These are phyloP conservation scores for Enteromius argenteus DNA, from an alignment of 2,797 vertebrate genomes.

Conservation along the genomic window DNA sequence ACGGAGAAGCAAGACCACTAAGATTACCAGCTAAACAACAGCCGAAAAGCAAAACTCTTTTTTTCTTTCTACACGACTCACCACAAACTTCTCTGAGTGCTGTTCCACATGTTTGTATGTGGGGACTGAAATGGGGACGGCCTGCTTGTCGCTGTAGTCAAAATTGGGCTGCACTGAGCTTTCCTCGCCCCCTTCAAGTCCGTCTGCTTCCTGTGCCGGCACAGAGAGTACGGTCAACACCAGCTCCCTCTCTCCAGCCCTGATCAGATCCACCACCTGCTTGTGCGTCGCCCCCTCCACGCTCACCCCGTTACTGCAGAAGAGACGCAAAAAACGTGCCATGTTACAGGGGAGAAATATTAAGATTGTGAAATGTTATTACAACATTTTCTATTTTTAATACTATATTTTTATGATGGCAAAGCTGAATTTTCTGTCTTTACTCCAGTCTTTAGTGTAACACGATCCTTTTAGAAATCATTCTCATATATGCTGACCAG, in stretches of 20 bases:
- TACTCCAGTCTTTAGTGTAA: not conserved
- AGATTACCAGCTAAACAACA: not conserved
- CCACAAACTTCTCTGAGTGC: constrained; percentile 96
- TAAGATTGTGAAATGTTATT: not conserved
- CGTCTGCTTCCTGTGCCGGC: constrained; percentile 91
- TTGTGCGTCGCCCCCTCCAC: constrained; percentile 97
- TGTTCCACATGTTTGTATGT: constrained; percentile 97
- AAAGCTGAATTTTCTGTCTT: not conserved
- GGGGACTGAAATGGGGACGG: constrained; percentile 95
- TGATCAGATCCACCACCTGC: constrained; percentile 98
- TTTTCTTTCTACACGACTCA: constrained; percentile 72
- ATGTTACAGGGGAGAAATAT: not conserved
- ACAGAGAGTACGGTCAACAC: constrained; percentile 93
- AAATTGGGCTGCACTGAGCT: constrained; percentile 86
- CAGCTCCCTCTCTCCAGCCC: constrained; percentile 93
- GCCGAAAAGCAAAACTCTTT: not conserved
- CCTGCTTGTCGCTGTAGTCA: constrained; percentile 96
- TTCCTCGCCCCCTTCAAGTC: constrained; percentile 90
- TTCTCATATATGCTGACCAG: not conserved
- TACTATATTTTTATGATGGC: not conserved
- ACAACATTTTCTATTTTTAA: not conserved
- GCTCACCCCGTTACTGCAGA: constrained; percentile 88
- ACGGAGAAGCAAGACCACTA: not conserved
- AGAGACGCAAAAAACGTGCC: constrained; percentile 18
- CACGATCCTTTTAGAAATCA: not conserved